phyloP scores from a whole-genome alignment of 2,797 vertebrate species.

The Brachymystax lenok region DNA sequence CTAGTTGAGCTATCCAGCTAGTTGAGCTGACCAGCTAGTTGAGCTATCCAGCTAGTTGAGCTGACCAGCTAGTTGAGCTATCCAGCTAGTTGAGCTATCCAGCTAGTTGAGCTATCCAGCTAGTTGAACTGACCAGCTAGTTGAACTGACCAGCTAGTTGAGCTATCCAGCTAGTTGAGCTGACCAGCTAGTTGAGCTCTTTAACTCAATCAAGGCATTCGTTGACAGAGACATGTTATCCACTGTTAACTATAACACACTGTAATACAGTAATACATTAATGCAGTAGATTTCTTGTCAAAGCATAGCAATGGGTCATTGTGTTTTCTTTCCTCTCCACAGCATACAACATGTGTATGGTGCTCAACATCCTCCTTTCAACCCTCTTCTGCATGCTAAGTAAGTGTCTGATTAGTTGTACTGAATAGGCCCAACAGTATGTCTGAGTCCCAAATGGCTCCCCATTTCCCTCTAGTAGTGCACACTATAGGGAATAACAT shows the following conservation, averaged over 20 bases:
- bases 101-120: too few species aligned
- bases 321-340: slow-evolving; percentile 45
- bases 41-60: too few species aligned
- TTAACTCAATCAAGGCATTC: background rate
- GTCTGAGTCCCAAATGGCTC: background rate
- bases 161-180: too few species aligned
- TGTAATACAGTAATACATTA: too few species aligned
- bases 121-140: too few species aligned
- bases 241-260: background rate
- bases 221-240: background rate
- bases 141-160: too few species aligned
- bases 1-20: too few species aligned
- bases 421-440: background rate
- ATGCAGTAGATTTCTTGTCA: background rate
- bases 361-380: slow-evolving; percentile 96
- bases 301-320: background rate
- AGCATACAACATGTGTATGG: slow-evolving; percentile 99
- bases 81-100: too few species aligned
- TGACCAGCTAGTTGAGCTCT: slow-evolving; percentile 34
- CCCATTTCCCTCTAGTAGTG: background rate
- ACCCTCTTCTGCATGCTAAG: slow-evolving; percentile 92
- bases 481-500: background rate
- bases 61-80: too few species aligned
- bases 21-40: too few species aligned
- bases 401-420: slow-evolving; percentile 76